phyloP scores from a whole-genome alignment of 2,888 invertebrate genomes.

The Platerodrilus igneus region DNA sequence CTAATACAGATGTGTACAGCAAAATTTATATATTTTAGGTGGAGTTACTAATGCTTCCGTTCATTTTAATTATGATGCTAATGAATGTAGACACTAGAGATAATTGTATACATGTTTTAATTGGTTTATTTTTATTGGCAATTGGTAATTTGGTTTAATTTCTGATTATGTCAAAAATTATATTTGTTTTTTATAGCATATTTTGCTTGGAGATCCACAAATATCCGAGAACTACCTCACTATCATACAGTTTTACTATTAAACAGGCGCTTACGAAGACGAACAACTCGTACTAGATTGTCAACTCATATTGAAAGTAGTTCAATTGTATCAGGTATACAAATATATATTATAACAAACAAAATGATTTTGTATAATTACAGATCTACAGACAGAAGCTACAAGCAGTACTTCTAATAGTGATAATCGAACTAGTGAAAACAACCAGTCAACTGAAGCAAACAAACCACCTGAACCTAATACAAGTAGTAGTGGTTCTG shows the following conservation, averaged over 20 bases:
- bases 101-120: slow-evolving; percentile 73
- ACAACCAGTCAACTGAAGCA: slow-evolving; percentile 14
- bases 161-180: slow-evolving; percentile 1
- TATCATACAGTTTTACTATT: slow-evolving; percentile 67
- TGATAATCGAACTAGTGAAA: slow-evolving; percentile 38
- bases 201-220: slow-evolving; percentile 75
- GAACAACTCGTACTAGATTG: slow-evolving; percentile 42
- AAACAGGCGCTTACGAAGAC: slow-evolving; percentile 50
- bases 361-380: not conserved
- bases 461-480: slow-evolving; percentile 31
- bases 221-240: slow-evolving; percentile 52
- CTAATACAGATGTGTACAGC: too few species aligned
- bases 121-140: slow-evolving; percentile 53
- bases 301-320: slow-evolving; percentile 43
- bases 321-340: slow-evolving; percentile 40
- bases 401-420: slow-evolving; percentile 41
- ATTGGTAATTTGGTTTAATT: slow-evolving; percentile 38
- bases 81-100: slow-evolving; percentile 80
- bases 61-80: slow-evolving; percentile 55
- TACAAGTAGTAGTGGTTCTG: slow-evolving; percentile 18
- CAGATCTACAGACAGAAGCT: slow-evolving; percentile 37
- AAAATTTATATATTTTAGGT: too few species aligned
- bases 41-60: slow-evolving; percentile 11
- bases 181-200: slow-evolving; percentile 47
- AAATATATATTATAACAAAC: not conserved